phyloP scores from a whole-genome alignment of 2,888 invertebrate species.

The Mythimna ferrago region DNA sequence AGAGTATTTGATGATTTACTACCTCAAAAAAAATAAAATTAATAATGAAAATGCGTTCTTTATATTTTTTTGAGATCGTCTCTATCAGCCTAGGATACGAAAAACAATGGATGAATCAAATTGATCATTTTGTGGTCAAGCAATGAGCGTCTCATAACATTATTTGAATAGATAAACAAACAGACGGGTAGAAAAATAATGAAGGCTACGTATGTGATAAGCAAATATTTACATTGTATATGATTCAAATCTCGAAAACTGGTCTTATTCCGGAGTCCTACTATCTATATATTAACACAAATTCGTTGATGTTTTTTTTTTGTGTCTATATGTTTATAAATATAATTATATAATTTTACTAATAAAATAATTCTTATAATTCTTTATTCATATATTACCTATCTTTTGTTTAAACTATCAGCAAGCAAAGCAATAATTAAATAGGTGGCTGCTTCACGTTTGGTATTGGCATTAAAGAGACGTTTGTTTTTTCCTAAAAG shows the following conservation, averaged over 20 bases:
- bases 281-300: constrained; percentile 1
- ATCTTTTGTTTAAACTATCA: background rate
- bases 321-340: background rate
- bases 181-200: background rate
- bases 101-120: background rate
- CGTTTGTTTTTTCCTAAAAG: background rate
- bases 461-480: background rate
- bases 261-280: constrained; percentile 35
- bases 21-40: no score
- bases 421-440: background rate
- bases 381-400: background rate
- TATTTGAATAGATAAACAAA: constrained; percentile 25
- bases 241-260: constrained; percentile 27
- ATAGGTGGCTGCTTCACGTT: background rate
- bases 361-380: no score
- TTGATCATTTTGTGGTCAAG: constrained; percentile 15
- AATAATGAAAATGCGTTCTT: no score
- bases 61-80: no score
- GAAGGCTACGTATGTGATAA: constrained; percentile 30
- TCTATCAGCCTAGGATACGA: no score
- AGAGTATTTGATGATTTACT: no score
- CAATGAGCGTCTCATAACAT: constrained; percentile 24
- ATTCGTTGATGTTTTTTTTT: constrained; percentile 18
- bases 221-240: constrained; percentile 23
- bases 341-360: background rate